phyloP scores from a whole-genome alignment of 2,888 invertebrate genomes.

The Capitulum mitella region DNA sequence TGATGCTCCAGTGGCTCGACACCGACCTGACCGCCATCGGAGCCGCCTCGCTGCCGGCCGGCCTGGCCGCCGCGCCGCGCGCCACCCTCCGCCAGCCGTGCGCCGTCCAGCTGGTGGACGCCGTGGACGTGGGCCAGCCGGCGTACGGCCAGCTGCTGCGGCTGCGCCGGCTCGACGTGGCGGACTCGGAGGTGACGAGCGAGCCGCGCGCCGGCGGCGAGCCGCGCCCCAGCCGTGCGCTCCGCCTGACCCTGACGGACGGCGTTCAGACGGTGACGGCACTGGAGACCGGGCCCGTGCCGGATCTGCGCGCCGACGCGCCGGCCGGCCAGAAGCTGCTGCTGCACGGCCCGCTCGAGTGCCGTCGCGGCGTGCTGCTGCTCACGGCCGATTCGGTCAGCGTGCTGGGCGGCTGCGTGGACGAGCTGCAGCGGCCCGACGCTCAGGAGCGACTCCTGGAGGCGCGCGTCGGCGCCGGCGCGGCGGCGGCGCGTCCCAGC shows the following conservation, averaged over 20 bases:
- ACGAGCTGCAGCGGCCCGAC: slow-evolving; percentile 31
- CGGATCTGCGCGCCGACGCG: slow-evolving; percentile 40
- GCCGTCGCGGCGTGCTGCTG: slow-evolving; percentile 61
- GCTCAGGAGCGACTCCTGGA: background rate
- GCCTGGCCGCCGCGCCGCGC: background rate
- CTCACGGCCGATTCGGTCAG: slow-evolving; percentile 41
- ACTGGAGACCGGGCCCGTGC: slow-evolving; percentile 59
- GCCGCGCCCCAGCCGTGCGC: slow-evolving; percentile 55
- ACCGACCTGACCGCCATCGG: background rate
- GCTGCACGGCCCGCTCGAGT: slow-evolving; percentile 61
- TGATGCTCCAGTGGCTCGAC: slow-evolving; percentile 14
- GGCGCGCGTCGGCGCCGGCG: background rate
- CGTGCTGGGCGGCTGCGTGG: slow-evolving; percentile 43
- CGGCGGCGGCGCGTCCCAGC: background rate
- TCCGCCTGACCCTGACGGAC: slow-evolving; percentile 64
- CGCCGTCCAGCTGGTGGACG: slow-evolving; percentile 3
- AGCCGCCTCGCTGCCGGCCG: background rate
- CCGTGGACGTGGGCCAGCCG: slow-evolving; percentile 54
- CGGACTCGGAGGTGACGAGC: slow-evolving; percentile 47
- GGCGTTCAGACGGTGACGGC: slow-evolving; percentile 61
- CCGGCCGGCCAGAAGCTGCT: slow-evolving; percentile 50
- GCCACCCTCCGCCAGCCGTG: background rate
- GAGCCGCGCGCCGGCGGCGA: slow-evolving; percentile 44
- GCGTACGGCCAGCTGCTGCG: slow-evolving; percentile 56
- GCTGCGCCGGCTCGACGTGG: slow-evolving; percentile 52